Base-by-base conservation (phyloP, 2,797 vertebrate genomes). In the Erethizon dorsatum region DNA sequence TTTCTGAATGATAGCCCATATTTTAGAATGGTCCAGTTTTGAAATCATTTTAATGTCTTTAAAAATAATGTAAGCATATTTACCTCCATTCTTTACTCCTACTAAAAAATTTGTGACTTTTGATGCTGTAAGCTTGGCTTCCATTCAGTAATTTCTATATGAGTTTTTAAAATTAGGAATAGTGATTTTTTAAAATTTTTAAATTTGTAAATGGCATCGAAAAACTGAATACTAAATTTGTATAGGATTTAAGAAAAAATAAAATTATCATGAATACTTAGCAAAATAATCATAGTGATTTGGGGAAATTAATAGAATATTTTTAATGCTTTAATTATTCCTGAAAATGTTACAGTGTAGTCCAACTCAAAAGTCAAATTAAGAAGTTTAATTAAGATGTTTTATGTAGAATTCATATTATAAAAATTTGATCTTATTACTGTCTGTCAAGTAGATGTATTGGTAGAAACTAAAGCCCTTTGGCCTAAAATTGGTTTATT, bases 381-480 rank as follows among this genome's bases (percentile, higher is more conserved):
- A 82, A 73, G 17, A 90, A 47, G 56, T 91, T 94, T 91, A 92
- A 69, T 90, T 95, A 91, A 97, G 91, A 83, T 96, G 22, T 90
- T 97, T 84, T 89, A 93, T 93, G 91, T 71, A 75, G 28, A 85
- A 20, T 80, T 84, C n/a, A 80, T 52, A 10, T 94, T 89, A 87
- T 50, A 89, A 91, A 91, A 50, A 26, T 52, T 90, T 94, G 31
- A 22, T 88, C 50, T 91, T 65, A 9, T 56, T 91, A 56, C n/a
- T 94, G 2, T 92, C 61, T 89, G 5, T 86, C 52, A 95, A 91
- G 57, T 93, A 96, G 17, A 75, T 93, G 17, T 69, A 82, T 84
- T 95, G 54, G 37, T 79, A 87, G 20, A 94, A 96, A 79, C 50
- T 73, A 41, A 83, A 75, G 63, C 63, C 47, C 37, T 89, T 91